Percentiles rank a stretch among this genome's conserved stretches.
Conservation (phyloP, 2,113 vertebrate species). For the Alouatta palliata region DNA sequence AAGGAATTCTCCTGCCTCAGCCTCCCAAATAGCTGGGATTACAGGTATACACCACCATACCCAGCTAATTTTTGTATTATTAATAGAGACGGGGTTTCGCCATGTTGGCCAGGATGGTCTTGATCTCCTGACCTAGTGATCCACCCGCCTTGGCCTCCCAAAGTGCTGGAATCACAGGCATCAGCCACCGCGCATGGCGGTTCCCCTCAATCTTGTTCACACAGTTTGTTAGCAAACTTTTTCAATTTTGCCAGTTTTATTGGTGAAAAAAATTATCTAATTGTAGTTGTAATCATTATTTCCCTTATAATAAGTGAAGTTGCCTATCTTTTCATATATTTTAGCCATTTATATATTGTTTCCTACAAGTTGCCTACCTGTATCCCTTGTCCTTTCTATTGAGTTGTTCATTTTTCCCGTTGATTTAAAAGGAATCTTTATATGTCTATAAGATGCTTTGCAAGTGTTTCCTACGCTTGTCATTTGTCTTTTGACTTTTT, state of each 20-base stretch:
- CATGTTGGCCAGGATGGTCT: too few relatives aligned
- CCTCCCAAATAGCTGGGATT: too few relatives aligned
- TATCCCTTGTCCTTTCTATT: background rate
- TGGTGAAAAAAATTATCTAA: background rate
- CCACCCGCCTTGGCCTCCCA: too few relatives aligned
- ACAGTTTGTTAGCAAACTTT: background rate
- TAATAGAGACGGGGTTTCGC: too few relatives aligned
- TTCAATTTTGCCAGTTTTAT: background rate
- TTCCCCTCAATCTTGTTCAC: background rate
- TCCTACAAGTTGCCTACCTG: background rate
- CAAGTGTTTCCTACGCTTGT: background rate
- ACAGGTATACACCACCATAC: too few relatives aligned
- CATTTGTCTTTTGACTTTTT: background rate
- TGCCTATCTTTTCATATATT: background rate
- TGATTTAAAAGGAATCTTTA: background rate
- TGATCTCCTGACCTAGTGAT: too few relatives aligned
- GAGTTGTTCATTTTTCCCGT: background rate
- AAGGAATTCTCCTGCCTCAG: too few relatives aligned
- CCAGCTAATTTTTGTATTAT: too few relatives aligned
- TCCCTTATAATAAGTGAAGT: background rate
- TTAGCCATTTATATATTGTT: background rate
- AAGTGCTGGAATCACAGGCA: too few relatives aligned
- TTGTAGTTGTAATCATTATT: background rate
- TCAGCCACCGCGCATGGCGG: accelerated
- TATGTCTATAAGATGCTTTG: background rate